A percentile compares a stretch with the other conserved stretches of the same genome.
Evolutionary conservation across 2,888 invertebrate species (phyloP).

Genomic region (Leucophenga maculata): DNA sequence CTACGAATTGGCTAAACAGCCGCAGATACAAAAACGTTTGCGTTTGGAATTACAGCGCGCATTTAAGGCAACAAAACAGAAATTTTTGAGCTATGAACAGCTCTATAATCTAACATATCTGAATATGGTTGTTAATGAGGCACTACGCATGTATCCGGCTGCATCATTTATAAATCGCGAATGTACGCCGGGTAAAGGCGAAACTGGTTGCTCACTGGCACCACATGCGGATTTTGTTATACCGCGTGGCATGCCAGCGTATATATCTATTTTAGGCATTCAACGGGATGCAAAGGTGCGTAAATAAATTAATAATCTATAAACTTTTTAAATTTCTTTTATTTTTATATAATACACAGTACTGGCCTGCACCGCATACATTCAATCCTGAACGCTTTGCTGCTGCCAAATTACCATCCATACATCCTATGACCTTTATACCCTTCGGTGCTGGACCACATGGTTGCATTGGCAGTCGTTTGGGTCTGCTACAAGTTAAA

Average conservation of each 20-base stretch:
- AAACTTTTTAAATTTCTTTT: neutral
- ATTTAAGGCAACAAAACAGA: conserved; percentile 41
- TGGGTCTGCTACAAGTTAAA: conserved; percentile 66
- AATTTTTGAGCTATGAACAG: conserved; percentile 67
- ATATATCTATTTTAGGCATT: conserved; percentile 64
- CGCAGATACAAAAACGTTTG: conserved; percentile 67
- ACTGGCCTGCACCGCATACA: conserved; percentile 61
- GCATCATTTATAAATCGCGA: conserved; percentile 68
- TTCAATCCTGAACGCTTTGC: conserved; percentile 68
- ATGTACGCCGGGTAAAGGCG: conserved; percentile 49
- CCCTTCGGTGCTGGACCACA: conserved; percentile 70
- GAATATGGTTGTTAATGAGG: conserved; percentile 70
- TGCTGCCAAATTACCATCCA: conserved; percentile 39
- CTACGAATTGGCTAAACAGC: conserved; percentile 70
- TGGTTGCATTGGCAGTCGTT: conserved; percentile 69
- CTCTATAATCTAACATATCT: conserved; percentile 69
- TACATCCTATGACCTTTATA: conserved; percentile 62
- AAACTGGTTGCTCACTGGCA: conserved; percentile 54
- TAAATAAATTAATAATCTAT: neutral
- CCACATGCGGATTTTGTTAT: conserved; percentile 57
- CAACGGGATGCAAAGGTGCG: conserved; percentile 66
- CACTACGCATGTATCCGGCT: conserved; percentile 68
- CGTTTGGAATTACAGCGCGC: conserved; percentile 67
- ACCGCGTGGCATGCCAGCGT: conserved; percentile 67
- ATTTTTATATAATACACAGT: conserved; percentile 44